Conservation (phyloP, 2,113 vertebrate species). For the Labrus mixtus region DNA sequence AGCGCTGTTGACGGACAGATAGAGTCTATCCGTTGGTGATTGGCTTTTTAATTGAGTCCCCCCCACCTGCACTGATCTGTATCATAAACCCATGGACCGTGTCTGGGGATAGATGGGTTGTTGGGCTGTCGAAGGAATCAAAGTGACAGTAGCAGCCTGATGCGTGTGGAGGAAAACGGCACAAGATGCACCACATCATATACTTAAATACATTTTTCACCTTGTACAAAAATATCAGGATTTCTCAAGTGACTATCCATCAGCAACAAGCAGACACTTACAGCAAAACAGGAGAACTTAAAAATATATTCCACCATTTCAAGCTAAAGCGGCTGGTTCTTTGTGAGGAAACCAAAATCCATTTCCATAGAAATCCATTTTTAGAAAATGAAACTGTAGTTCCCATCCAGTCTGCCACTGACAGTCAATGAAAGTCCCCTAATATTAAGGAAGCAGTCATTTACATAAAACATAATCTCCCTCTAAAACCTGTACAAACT, state of each 20-base stretch:
- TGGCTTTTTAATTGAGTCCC: slow-evolving; percentile 83
- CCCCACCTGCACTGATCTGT: slow-evolving; percentile 76
- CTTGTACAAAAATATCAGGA: background rate
- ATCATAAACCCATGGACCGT: slow-evolving; percentile 68
- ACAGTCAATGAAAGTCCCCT: too few species aligned
- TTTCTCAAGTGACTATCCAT: background rate
- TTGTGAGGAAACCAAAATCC: background rate
- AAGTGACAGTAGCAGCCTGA: slow-evolving; percentile 13
- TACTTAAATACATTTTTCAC: background rate
- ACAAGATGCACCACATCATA: background rate
- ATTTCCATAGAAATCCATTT: too few species aligned
- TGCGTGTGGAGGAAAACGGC: slow-evolving; percentile 2
- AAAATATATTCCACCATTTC: background rate
- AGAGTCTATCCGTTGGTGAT: slow-evolving; percentile 72
- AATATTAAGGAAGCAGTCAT: too few species aligned
- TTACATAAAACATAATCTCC: too few species aligned
- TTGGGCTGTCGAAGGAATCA: slow-evolving; percentile 30
- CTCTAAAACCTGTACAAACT: too few species aligned
- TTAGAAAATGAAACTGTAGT: too few species aligned
- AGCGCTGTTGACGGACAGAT: slow-evolving; percentile 77
- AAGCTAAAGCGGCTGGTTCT: background rate
- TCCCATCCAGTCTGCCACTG: too few species aligned
- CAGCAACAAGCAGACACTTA: too few species aligned
- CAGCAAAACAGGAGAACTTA: too few species aligned
- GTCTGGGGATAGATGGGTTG: slow-evolving; percentile 34